Evolutionary conservation across 2,113 vertebrate species (phyloP).

Genomic region (Euleptes europaea): DNA sequence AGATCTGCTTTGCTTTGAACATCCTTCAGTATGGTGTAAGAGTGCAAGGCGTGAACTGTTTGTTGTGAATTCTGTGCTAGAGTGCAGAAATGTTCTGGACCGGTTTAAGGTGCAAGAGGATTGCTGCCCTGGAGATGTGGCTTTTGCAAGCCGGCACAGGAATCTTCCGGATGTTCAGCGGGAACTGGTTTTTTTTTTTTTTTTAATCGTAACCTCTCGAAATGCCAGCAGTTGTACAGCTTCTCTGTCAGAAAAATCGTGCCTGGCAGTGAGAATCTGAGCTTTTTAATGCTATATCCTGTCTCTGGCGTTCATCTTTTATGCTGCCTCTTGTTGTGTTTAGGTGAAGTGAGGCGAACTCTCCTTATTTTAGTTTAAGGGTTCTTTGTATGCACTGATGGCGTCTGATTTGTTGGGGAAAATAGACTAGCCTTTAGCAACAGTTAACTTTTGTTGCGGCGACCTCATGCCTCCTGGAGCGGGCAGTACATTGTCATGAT

Average conservation of each 20-base stretch:
- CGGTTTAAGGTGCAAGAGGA: rapidly evolving
- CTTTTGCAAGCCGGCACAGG: neutral
- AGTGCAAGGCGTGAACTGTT: neutral
- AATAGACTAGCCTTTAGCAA: constrained; percentile 22
- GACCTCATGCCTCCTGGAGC: neutral
- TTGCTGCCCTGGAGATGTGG: neutral
- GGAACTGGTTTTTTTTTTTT: neutral
- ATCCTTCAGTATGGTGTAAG: rapidly evolving
- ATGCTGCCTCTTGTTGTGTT: neutral
- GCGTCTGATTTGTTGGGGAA: constrained; percentile 31
- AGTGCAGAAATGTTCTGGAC: neutral
- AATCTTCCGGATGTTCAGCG: neutral
- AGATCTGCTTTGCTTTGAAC: rapidly evolving
- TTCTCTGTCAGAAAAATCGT: neutral
- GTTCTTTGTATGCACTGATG: constrained; percentile 15
- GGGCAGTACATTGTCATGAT: neutral
- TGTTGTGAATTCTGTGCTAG: neutral
- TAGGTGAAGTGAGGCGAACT: constrained; percentile 28
- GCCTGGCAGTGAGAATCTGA: constrained; percentile 17
- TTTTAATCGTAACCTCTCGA: rapidly evolving
- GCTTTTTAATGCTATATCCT: neutral
- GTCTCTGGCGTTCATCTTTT: neutral
- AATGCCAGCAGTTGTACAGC: rapidly evolving
- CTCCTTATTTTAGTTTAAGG: neutral
- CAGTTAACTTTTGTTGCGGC: constrained; percentile 25